Conservation (phyloP, 2,113 vertebrate genomes). For the Cyanoliseus patagonus region DNA sequence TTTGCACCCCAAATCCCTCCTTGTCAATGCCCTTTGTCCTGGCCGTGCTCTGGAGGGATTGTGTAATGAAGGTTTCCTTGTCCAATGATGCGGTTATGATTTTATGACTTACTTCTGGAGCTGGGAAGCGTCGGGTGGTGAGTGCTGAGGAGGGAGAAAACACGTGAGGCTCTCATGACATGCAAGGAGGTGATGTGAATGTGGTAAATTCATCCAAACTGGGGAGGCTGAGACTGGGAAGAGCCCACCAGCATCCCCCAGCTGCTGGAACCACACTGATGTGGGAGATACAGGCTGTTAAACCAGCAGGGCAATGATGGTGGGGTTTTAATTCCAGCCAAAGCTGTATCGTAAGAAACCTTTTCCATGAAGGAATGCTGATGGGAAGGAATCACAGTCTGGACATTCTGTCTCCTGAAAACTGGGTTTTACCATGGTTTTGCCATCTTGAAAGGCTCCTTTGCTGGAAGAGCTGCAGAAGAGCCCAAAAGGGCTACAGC, state of each 20-base stretch:
- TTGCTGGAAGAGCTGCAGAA: background rate
- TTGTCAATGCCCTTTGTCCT: background rate
- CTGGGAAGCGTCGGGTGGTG: accelerated
- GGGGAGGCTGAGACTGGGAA: accelerated
- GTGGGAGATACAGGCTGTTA: accelerated
- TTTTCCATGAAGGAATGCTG: accelerated
- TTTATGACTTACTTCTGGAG: background rate
- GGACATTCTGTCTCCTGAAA: accelerated
- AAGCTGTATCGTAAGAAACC: background rate
- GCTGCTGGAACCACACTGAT: accelerated
- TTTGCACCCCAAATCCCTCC: accelerated
- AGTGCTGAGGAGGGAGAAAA: background rate
- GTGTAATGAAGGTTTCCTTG: background rate
- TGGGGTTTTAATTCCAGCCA: background rate
- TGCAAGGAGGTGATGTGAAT: background rate
- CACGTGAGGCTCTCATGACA: accelerated
- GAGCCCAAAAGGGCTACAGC: background rate
- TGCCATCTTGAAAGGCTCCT: background rate
- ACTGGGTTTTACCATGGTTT: background rate
- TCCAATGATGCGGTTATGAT: background rate
- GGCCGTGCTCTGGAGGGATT: background rate
- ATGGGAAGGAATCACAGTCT: accelerated
- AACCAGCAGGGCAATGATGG: accelerated
- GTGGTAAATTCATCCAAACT: background rate
- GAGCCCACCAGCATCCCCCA: accelerated